These are phyloP conservation scores for Lycaon pictus DNA, from an alignment of 2,113 vertebrate species.

Conservation along the genomic window DNA sequence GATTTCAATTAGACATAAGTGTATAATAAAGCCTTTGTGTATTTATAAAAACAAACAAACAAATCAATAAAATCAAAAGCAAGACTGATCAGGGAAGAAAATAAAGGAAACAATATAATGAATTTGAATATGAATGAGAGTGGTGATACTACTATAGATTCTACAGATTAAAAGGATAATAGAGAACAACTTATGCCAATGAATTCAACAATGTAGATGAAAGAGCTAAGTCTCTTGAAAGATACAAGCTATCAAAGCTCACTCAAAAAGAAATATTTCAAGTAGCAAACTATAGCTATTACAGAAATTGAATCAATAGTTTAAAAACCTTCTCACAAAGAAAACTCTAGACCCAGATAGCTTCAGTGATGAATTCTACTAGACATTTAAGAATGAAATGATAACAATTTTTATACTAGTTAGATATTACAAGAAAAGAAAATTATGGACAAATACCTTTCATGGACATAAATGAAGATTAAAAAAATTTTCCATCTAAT, in stretches of 20 bases:
- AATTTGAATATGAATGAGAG: neutral
- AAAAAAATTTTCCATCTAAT: neutral
- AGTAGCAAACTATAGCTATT: neutral
- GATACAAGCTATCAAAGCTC: neutral
- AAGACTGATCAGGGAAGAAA: neutral
- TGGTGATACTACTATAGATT: neutral
- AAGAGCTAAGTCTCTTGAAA: neutral
- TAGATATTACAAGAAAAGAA: neutral
- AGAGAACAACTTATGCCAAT: neutral
- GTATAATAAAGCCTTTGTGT: slow-evolving; percentile 59
- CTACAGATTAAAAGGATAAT: neutral
- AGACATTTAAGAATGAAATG: neutral
- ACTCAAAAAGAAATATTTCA: neutral
- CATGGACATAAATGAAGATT: neutral
- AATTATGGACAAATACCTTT: neutral
- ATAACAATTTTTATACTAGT: neutral
- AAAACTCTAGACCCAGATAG: neutral
- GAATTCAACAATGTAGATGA: neutral
- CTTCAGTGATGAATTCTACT: neutral
- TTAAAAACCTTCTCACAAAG: slow-evolving; percentile 5
- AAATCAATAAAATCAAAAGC: neutral
- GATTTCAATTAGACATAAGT: neutral
- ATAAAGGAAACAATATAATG: neutral
- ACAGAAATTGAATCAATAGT: neutral
- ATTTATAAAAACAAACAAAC: neutral